Conservation (phyloP, 2,888 invertebrate genomes). For the Drosophila tripunctata region DNA sequence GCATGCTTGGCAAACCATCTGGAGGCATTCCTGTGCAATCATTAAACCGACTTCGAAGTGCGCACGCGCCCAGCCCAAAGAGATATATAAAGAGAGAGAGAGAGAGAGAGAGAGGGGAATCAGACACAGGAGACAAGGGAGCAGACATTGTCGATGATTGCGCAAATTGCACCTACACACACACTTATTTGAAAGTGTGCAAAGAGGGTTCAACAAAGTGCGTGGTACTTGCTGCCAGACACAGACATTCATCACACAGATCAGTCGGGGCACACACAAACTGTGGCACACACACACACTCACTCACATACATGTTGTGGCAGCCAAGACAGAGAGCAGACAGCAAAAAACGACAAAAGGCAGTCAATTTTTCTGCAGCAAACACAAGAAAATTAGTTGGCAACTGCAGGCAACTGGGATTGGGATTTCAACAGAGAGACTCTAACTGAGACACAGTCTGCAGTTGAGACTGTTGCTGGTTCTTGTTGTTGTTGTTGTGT, state of each 20-base stretch:
- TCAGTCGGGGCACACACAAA: slow-evolving; percentile 49
- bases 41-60: slow-evolving; percentile 57
- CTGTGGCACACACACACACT: slow-evolving; percentile 1
- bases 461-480: slow-evolving; percentile 2
- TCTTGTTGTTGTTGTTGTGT: slow-evolving; percentile 21
- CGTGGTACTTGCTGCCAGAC: slow-evolving; percentile 70
- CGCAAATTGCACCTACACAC: slow-evolving; percentile 78
- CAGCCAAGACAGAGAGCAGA: slow-evolving; percentile 51
- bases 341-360: slow-evolving; percentile 62
- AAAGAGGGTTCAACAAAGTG: slow-evolving; percentile 58
- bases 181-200: slow-evolving; percentile 8
- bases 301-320: slow-evolving; percentile 11
- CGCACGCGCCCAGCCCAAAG: slow-evolving; percentile 68
- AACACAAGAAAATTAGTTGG: slow-evolving; percentile 76
- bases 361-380: slow-evolving; percentile 76
- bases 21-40: slow-evolving; percentile 67
- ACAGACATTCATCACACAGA: slow-evolving; percentile 77
- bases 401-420: slow-evolving; percentile 27
- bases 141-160: slow-evolving; percentile 65
- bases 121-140: neutral
- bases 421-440: slow-evolving; percentile 16
- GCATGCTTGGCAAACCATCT: slow-evolving; percentile 47
- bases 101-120: neutral
- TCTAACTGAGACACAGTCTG: slow-evolving; percentile 6
- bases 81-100: neutral